phyloP scores from a whole-genome alignment of 2,113 vertebrate genomes.

The Triplophysa tibetana region DNA sequence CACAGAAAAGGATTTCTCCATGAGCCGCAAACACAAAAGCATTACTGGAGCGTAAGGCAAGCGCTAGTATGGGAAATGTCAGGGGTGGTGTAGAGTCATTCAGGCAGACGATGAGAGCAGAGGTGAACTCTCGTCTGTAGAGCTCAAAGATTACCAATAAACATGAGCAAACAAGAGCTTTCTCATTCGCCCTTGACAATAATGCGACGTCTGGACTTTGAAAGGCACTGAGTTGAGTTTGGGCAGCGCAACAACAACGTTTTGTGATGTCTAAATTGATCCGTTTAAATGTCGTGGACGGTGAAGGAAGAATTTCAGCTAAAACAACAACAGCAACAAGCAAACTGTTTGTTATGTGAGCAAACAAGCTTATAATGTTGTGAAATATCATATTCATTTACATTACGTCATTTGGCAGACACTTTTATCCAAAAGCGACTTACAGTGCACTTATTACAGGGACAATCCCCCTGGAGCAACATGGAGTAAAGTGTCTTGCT shows the following conservation, averaged over 20 bases:
- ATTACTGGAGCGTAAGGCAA: conserved; percentile 15
- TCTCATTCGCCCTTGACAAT: conserved; percentile 11
- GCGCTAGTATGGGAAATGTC: conserved; percentile 45
- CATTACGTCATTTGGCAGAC: no score
- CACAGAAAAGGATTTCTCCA: not conserved
- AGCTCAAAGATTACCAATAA: conserved; percentile 33
- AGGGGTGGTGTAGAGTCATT: conserved; percentile 45
- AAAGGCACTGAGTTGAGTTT: conserved; percentile 43
- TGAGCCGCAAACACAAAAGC: conserved; percentile 13
- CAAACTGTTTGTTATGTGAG: not conserved
- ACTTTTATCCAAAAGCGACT: no score
- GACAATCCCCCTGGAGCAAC: no score
- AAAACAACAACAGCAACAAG: not conserved
- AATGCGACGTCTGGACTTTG: conserved; percentile 45
- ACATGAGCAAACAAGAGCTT: conserved; percentile 34
- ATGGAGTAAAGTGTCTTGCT: no score
- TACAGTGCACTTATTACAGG: no score
- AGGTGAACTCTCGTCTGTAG: conserved; percentile 39
- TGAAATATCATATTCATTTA: not conserved
- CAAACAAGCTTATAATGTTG: not conserved
- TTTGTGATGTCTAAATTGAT: conserved; percentile 51
- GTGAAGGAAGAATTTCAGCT: conserved; percentile 3
- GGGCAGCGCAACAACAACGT: conserved; percentile 50
- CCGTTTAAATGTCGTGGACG: conserved; percentile 57
- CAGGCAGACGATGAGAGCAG: conserved; percentile 30